Evolutionary conservation across 2,888 invertebrate species (phyloP).

Genomic region (Parnassius mnemosyne): DNA sequence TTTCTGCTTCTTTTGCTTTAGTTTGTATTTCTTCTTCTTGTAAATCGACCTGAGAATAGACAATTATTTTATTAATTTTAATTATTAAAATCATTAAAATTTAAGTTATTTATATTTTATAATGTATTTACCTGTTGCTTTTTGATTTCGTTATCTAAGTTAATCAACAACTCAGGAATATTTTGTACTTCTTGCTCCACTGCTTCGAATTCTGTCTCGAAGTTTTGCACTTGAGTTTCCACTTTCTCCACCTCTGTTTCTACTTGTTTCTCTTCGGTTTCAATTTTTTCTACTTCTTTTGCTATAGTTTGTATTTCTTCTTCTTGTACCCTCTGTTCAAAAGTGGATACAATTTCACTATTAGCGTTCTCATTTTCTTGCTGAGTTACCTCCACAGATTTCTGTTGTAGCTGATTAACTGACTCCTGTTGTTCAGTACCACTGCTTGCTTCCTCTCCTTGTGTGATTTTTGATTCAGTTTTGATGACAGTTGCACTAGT

Average conservation of each 20-base stretch:
- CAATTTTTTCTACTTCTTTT: conserved; percentile 26
- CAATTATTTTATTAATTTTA: not conserved
- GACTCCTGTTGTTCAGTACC: conserved; percentile 5
- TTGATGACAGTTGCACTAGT: conserved; percentile 15
- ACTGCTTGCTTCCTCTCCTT: conserved; percentile 9
- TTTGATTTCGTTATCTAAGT: conserved; percentile 55
- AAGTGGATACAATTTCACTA: conserved; percentile 27
- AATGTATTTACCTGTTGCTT: conserved; percentile 48
- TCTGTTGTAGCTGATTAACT: conserved; percentile 8
- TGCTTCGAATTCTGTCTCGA: conserved; percentile 32
- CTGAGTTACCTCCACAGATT: conserved; percentile 23
- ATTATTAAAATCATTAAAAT: too few species aligned
- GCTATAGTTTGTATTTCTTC: conserved; percentile 23
- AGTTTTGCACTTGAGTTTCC: conserved; percentile 26
- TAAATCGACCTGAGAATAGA: conserved; percentile 29
- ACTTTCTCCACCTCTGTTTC: conserved; percentile 27
- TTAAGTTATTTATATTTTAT: not conserved
- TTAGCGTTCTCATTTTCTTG: conserved; percentile 31
- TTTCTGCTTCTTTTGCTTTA: conserved; percentile 26
- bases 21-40: conserved; percentile 25
- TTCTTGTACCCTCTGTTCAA: conserved; percentile 15
- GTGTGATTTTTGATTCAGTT: not conserved
- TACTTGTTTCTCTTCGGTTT: conserved; percentile 32
- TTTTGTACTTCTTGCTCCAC: conserved; percentile 46
- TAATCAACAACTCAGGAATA: conserved; percentile 54